Base-by-base conservation (phyloP, 2,797 vertebrate species). In the Sebastes hubbsi region DNA sequence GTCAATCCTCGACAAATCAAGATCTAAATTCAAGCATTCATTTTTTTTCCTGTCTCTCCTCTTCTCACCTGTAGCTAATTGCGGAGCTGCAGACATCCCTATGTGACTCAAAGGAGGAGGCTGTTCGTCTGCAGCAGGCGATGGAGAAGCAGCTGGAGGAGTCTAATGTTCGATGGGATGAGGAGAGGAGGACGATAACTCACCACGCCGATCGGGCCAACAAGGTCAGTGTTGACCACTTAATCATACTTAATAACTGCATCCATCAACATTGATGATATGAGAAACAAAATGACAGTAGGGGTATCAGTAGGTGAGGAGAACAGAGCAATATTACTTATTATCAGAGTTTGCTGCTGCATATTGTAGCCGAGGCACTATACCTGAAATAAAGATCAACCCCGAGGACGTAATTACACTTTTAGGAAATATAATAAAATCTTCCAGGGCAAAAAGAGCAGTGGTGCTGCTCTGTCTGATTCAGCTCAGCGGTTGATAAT, bases 151-250 rank as follows among this genome's bases (percentile, higher is more conserved):
- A 91, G 87, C 90, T 97, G 73, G 95, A 96, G 91, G 97, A 98
- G 87, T 87, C 88, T 34, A 82, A 81, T 2, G 89, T 90, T 54
- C 96, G 91, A 63, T 96, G 97, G 95, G 97, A 97, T 73, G 95
- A 96, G 77, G 97, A 98, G 92, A 97, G 96, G 93, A 89, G 92
- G 88, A 94, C 95, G 64, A 85, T 98, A 75, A 95, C 94, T 88
- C 94, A 93, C 69, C 94, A 95, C 1, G 82, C 94, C 0, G 88
- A 96, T 81, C 80, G 87, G 58, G 78, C 76, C 85, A 86, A 34
- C 85, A 92, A 94, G 94, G 95, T 96, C 69, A 76, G 91, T 78
- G 36, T 42, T 11, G 3, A 58, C 16, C 30, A 24, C 27, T n/a
- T 36, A n/a, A 61, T 52, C 24, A 30, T 6, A 22, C 13, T 20